Base-by-base conservation (phyloP, 2,888 invertebrate species). In the Pachydiplax longipennis region DNA sequence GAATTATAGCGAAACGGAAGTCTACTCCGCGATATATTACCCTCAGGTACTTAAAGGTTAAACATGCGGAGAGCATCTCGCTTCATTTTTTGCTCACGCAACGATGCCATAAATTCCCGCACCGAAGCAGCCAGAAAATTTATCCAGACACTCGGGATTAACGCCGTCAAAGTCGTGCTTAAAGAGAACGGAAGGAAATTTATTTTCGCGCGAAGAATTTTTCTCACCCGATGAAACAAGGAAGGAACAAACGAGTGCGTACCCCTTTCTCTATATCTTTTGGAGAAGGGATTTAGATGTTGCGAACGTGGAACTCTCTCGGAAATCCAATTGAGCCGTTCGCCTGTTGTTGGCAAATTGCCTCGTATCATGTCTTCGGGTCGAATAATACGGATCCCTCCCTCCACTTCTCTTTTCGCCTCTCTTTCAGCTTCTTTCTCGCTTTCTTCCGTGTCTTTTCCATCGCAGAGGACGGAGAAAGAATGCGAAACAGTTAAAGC, bases 281-380 rank as follows among this genome's bases (percentile, higher is more conserved):
- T 40, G 40, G 18, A 25, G 25, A 25, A 22, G 31, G 25, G 83
- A 83, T 83, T 83, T 18, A 53, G 53, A 53, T 83, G 83, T 58
- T 83, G 44, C 53, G 53, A 48, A 58, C 25, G 58, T 25, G 83
- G 31, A 53, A 31, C 31, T 53, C 31, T 25, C 15, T 53, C 48
- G 82, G 53, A 83, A 83, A 53, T 83, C 31, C 82, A 83, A 61
- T 83, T 35, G 58, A 83, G 58, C 48, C 82, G 18, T 35, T 31
- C 58, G 35, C 35, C 83, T 58, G 83, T 31, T 35, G 83, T 53
- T 83, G 83, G 83, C 83, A 61, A 58, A 83, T 83, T 83, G 83
- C 83, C 83, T 83, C 58, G 58, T 25, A 25, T 58, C 83, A 58
- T 53, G 53, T 83, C 53, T 83, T 25, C 58, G 81, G 81, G 6